These are phyloP conservation scores for Opisthocomus hoazin DNA, from an alignment of 2,113 vertebrate species.

Conservation along the genomic window DNA sequence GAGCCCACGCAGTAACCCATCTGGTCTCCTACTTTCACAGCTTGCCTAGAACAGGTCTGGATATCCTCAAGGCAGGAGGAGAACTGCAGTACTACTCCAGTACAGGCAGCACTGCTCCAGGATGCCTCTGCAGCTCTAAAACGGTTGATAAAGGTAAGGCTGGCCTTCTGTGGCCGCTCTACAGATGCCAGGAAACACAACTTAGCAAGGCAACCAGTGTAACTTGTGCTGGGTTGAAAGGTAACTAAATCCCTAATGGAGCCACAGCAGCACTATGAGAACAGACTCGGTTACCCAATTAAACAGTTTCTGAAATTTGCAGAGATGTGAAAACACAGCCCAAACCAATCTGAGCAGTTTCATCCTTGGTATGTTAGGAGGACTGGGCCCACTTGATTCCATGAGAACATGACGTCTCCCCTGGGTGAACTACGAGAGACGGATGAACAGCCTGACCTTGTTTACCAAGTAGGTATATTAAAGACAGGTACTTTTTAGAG, in stretches of 20 bases:
- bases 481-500: background rate
- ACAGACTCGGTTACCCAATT: background rate
- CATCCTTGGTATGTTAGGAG: background rate
- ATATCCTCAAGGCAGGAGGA: background rate
- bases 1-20: background rate
- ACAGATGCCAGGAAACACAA: background rate
- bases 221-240: background rate
- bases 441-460: background rate
- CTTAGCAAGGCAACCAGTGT: background rate
- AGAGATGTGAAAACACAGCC: background rate
- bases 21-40: background rate
- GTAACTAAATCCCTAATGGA: background rate
- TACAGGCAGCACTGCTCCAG: background rate
- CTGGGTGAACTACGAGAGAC: background rate
- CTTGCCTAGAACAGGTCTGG: background rate
- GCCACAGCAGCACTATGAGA: background rate
- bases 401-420: background rate
- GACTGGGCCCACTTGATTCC: background rate
- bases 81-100: background rate
- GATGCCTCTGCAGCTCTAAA: background rate
- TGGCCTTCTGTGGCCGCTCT: background rate
- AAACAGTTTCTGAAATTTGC: background rate
- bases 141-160: accelerated
- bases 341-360: background rate
- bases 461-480: background rate